Conservation (phyloP, 2,888 invertebrate genomes). For the Diarsia mendica region DNA sequence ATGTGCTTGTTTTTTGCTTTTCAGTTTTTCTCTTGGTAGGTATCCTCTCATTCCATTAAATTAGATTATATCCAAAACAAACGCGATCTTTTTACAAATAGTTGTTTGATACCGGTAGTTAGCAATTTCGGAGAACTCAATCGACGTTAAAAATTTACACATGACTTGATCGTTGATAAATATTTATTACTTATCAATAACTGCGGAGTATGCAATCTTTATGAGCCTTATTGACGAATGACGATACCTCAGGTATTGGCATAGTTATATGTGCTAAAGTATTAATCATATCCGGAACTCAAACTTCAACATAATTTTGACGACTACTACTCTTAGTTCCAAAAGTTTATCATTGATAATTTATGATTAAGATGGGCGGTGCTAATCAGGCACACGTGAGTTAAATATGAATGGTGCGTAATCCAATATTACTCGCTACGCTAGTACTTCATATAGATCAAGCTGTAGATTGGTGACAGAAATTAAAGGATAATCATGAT, state of each 20-base stretch:
- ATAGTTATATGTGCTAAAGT: conserved; percentile 32
- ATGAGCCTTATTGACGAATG: conserved; percentile 40
- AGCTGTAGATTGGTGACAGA: conserved; percentile 17
- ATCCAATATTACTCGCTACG: conserved; percentile 15
- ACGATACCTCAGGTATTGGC: conserved; percentile 19
- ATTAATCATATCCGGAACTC: conserved; percentile 61
- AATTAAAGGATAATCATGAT: conserved; percentile 1
- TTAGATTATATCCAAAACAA: conserved; percentile 7
- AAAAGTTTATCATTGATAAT: conserved; percentile 30
- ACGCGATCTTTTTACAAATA: conserved; percentile 17
- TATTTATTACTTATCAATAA: conserved; percentile 49
- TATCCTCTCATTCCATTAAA: not conserved
- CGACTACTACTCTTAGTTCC: conserved; percentile 20
- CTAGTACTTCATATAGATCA: conserved; percentile 30
- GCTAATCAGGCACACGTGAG: conserved; percentile 18
- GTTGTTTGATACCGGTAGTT: not conserved
- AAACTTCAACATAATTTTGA: conserved; percentile 3
- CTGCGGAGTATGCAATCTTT: conserved; percentile 46
- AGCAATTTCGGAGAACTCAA: conserved; percentile 32
- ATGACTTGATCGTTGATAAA: conserved; percentile 48
- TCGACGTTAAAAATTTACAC: conserved; percentile 13
- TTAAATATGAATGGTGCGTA: not conserved
- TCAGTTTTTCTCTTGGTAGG: no score
- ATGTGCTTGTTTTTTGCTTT: no score
- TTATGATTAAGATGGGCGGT: conserved; percentile 40